phyloP scores from a whole-genome alignment of 2,113 vertebrate genomes.

The Chaenocephalus aceratus region DNA sequence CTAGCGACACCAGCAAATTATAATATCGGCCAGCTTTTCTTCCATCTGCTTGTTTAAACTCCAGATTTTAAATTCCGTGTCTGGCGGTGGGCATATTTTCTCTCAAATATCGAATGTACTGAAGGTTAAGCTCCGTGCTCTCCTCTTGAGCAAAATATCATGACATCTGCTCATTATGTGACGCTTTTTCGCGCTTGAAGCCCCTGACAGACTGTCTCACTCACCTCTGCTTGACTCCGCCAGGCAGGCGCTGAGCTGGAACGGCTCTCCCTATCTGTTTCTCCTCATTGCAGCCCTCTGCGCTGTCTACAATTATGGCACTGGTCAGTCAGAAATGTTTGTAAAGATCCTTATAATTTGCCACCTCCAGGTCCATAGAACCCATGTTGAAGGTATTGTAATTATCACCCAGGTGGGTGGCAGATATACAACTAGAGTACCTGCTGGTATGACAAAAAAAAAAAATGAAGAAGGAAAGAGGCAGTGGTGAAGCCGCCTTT shows the following conservation, averaged over 20 bases:
- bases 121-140: constrained; percentile 69
- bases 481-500: constrained; percentile 28
- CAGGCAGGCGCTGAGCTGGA: constrained; percentile 57
- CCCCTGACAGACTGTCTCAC: constrained; percentile 73
- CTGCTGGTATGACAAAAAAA: constrained; percentile 52
- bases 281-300: constrained; percentile 14
- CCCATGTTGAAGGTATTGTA: constrained; percentile 64
- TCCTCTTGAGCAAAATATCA: constrained; percentile 69
- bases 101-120: constrained; percentile 27
- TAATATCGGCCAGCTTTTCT: constrained; percentile 45
- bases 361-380: constrained; percentile 6
- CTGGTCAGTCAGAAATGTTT: constrained; percentile 44
- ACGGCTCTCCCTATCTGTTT: constrained; percentile 44
- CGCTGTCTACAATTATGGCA: constrained; percentile 5
- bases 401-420: constrained; percentile 83
- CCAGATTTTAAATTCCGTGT: constrained; percentile 35
- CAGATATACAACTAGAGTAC: constrained; percentile 38
- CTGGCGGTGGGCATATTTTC: constrained; percentile 23
- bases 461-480: background rate
- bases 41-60: constrained; percentile 51
- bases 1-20: constrained; percentile 7
- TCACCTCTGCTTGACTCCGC: constrained; percentile 72
- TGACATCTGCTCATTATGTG: constrained; percentile 80
- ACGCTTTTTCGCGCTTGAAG: constrained; percentile 48
- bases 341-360: constrained; percentile 39